Evolutionary conservation across 2,113 vertebrate genomes (phyloP).

Genomic region (Phoxinus phoxinus): DNA sequence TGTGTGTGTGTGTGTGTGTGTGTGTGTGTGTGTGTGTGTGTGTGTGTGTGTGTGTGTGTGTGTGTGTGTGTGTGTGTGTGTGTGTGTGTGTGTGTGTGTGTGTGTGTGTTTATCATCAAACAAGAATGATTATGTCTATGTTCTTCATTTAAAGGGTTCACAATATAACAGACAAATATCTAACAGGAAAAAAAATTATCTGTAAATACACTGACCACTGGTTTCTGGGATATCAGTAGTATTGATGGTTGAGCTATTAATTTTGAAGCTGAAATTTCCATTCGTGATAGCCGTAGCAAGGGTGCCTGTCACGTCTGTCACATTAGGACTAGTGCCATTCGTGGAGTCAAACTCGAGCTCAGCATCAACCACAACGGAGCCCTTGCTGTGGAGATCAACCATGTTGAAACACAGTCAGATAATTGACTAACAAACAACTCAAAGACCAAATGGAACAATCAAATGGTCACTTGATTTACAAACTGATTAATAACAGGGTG

Average conservation of each 20-base stretch:
- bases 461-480: background rate
- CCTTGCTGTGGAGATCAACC: background rate
- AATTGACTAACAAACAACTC: background rate
- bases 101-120: background rate
- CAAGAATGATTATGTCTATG: background rate
- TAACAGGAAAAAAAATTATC: background rate
- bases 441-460: background rate
- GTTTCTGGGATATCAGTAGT: background rate
- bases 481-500: background rate
- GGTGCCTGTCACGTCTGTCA: background rate
- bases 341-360: background rate
- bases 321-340: background rate
- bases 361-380: background rate
- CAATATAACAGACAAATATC: background rate
- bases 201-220: background rate
- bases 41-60: too few species aligned
- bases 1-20: background rate
- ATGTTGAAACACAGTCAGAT: background rate
- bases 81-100: background rate
- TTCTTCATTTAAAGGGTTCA: background rate
- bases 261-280: background rate
- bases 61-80: background rate
- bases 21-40: too few species aligned
- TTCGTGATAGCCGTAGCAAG: fast-evolving
- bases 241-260: background rate